phyloP scores from a whole-genome alignment of 2,113 vertebrate species.

The Catharus bicknelli region DNA sequence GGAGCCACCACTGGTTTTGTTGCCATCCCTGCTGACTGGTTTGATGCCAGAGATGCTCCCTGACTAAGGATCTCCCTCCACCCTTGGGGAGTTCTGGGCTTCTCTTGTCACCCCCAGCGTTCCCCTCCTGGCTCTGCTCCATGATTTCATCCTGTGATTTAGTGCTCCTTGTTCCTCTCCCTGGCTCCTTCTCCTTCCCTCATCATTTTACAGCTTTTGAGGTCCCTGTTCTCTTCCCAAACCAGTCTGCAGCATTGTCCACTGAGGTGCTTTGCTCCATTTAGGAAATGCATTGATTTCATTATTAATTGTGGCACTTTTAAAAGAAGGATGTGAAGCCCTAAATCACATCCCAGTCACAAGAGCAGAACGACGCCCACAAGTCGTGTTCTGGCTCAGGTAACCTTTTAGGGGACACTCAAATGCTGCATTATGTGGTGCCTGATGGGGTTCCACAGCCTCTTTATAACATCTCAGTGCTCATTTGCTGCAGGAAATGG shows the following conservation, averaged over 20 bases:
- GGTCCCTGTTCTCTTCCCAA: not conserved
- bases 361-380: not conserved
- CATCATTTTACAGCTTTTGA: not conserved
- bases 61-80: not conserved
- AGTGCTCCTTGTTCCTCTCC: not conserved
- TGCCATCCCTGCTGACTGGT: not conserved
- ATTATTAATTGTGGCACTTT: not conserved
- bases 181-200: not conserved
- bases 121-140: accelerated
- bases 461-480: not conserved
- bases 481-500: not conserved
- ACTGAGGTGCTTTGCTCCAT: not conserved
- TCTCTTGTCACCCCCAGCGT: not conserved
- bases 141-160: not conserved
- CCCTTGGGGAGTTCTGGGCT: not conserved
- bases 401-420: not conserved
- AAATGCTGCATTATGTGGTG: not conserved
- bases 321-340: not conserved
- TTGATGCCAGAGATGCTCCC: accelerated
- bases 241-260: not conserved
- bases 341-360: not conserved
- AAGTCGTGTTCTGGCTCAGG: not conserved
- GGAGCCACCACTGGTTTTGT: not conserved
- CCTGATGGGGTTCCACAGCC: not conserved
- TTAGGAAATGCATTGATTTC: not conserved